These are phyloP conservation scores for Catharus minimus DNA, from an alignment of 2,113 vertebrate species.

Conservation along the genomic window DNA sequence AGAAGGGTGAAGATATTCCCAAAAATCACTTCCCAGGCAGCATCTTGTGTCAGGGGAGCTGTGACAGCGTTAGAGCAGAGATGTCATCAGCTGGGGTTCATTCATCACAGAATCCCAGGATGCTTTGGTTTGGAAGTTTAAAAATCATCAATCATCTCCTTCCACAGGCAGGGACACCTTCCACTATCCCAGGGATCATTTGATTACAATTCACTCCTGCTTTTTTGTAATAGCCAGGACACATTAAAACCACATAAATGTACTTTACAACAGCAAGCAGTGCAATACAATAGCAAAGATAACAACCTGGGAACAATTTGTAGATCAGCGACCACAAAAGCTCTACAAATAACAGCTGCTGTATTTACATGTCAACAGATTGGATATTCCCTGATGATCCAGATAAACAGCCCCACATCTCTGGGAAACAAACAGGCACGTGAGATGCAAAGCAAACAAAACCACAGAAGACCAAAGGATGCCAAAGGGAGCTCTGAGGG, in stretches of 20 bases:
- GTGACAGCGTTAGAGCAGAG: background rate
- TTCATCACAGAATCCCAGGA: background rate
- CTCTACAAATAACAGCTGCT: background rate
- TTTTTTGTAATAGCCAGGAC: background rate
- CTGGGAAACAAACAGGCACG: background rate
- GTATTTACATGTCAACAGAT: conserved; percentile 54
- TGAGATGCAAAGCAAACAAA: conserved; percentile 25
- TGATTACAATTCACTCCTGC: background rate
- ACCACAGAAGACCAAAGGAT: background rate
- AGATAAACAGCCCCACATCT: conserved; percentile 33
- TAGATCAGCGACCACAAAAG: conserved; percentile 10
- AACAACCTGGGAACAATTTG: background rate
- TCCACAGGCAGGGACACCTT: background rate
- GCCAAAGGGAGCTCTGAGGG: background rate
- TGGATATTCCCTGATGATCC: conserved; percentile 3
- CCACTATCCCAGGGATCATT: background rate
- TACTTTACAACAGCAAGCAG: background rate
- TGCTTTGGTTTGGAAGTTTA: background rate
- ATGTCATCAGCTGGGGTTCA: background rate
- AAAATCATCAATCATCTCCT: background rate
- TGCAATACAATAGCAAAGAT: background rate
- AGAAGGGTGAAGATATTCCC: rapidly evolving
- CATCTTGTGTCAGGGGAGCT: background rate
- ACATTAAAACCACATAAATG: background rate
- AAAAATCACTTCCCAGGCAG: rapidly evolving